A percentile compares a stretch with the other conserved stretches of the same genome.
phyloP scores from a whole-genome alignment of 2,888 invertebrate species.

The Caenorhabditis sp. region DNA sequence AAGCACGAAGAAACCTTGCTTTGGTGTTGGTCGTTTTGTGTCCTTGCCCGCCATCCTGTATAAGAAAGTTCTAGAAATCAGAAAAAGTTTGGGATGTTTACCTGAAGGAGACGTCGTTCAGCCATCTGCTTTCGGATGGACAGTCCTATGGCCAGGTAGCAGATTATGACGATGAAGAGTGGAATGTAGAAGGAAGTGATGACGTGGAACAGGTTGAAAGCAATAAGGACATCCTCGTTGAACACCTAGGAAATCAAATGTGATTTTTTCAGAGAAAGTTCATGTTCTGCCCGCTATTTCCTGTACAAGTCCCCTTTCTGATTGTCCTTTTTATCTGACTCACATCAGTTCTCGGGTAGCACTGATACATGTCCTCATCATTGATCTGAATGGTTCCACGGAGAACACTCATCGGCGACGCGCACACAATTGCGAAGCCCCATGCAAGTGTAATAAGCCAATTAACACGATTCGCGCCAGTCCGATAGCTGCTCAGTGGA shows the following conservation, averaged over 20 bases:
- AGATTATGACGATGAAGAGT: constrained; percentile 73
- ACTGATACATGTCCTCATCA: constrained; percentile 69
- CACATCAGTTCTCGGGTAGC: constrained; percentile 72
- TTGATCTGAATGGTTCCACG: constrained; percentile 68
- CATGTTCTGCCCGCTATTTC: too few species aligned
- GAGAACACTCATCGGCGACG: constrained; percentile 74
- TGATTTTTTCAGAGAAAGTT: too few species aligned
- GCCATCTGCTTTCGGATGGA: constrained; percentile 71
- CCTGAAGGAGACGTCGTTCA: constrained; percentile 66
- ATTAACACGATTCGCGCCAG: constrained; percentile 70
- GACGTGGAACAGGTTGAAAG: constrained; percentile 77
- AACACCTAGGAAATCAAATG: constrained; percentile 51
- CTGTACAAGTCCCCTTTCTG: too few species aligned
- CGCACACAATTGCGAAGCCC: constrained; percentile 73
- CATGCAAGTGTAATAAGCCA: constrained; percentile 74
- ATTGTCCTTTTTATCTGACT: constrained; percentile 5
- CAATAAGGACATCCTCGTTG: constrained; percentile 65
- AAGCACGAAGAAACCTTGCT: constrained; percentile 74
- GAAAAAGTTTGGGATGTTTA: background rate
- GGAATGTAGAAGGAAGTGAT: constrained; percentile 79
- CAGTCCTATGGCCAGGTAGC: constrained; percentile 76
- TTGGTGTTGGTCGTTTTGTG: constrained; percentile 69
- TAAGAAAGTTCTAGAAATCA: background rate
- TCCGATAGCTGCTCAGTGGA: constrained; percentile 77
- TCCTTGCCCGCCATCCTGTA: constrained; percentile 64